Evolutionary conservation across 2,797 vertebrate species (phyloP).

Genomic region (Aeoliscus strigatus): DNA sequence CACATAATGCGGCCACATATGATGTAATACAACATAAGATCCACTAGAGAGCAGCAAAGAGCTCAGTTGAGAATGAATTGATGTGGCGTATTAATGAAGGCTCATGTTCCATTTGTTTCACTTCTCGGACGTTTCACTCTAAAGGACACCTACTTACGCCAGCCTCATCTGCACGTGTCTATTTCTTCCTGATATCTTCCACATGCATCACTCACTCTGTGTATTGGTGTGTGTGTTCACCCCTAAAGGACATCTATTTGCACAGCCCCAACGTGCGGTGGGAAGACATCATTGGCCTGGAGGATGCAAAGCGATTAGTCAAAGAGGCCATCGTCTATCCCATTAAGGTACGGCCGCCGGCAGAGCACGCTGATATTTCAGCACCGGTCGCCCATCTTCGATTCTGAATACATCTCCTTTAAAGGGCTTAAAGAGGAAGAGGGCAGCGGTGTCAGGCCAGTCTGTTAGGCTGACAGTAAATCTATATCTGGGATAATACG

Average conservation of each 20-base stretch:
- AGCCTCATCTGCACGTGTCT: constrained; percentile 7
- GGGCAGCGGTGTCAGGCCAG: constrained; percentile 54
- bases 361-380: constrained; percentile 69
- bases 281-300: constrained; percentile 92
- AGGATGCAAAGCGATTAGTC: constrained; percentile 92
- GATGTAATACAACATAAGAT: constrained; percentile 4
- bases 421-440: constrained; percentile 58
- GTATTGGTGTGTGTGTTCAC: constrained; percentile 23
- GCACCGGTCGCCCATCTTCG: constrained; percentile 58
- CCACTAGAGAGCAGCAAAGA: constrained; percentile 52
- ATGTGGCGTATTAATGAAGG: constrained; percentile 49
- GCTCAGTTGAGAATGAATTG: constrained; percentile 33
- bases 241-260: constrained; percentile 94
- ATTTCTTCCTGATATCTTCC: constrained; percentile 5
- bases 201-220: constrained; percentile 20
- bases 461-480: constrained; percentile 75
- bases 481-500: constrained; percentile 71
- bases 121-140: constrained; percentile 38
- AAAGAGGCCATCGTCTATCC: constrained; percentile 97
- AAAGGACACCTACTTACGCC: constrained; percentile 49
- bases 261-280: constrained; percentile 90
- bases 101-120: constrained; percentile 34
- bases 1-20: no score
- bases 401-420: constrained; percentile 78
- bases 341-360: constrained; percentile 58